Evolutionary conservation across 2,113 vertebrate genomes (phyloP), one percentile per base, ranked within the genome.

Genomic region (Forbesichthys papilliferus): DNA sequence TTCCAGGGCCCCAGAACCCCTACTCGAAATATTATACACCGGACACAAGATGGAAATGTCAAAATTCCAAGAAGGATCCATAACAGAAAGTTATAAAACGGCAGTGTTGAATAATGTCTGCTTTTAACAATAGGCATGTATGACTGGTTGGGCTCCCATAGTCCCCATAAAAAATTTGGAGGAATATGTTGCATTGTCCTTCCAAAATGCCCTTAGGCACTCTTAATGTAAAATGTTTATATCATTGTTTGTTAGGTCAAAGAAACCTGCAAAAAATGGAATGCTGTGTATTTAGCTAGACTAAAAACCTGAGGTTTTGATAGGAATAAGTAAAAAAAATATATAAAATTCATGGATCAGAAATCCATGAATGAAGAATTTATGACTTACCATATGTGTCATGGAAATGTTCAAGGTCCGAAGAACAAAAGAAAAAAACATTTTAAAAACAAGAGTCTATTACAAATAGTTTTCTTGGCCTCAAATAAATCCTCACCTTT

Each of bases 1-100:
- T 93, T 86, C 96, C 96, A 98, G 46, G 95, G 95, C 47, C 96
- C 95, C 0, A 96, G 53, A 0, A 97, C 86, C 2, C 96, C 95
- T 20, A 97, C 92, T 89, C 94, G 98, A 84, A 96, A 96, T 75
- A 92, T 82, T 4, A 91, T 77, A 74, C 92, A 93, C 12, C 65
- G 70, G 18, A 85, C 88, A 62, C 91, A 88, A 48, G 88, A 90
- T 14, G 91, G 91, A 68, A 93, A 73, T 0, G 91, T 81, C 62
- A 93, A 56, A 60, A 92, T 67, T 33, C 92, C 93, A 10, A 95
- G 77, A 2, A 93, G 11, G 5, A 92, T 46, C 87, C 91, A 93
- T 84, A 93, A 72, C 8, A 87, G 3, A 58, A 78, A 75, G 60
- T 69, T 75, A 42, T 80, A 86, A 74, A 91, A 86, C 11, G 86